A percentile compares a stretch with the other conserved stretches of the same genome.
These are phyloP conservation scores for Channa argus DNA, from an alignment of 2,113 vertebrate species.

Conservation along the genomic window DNA sequence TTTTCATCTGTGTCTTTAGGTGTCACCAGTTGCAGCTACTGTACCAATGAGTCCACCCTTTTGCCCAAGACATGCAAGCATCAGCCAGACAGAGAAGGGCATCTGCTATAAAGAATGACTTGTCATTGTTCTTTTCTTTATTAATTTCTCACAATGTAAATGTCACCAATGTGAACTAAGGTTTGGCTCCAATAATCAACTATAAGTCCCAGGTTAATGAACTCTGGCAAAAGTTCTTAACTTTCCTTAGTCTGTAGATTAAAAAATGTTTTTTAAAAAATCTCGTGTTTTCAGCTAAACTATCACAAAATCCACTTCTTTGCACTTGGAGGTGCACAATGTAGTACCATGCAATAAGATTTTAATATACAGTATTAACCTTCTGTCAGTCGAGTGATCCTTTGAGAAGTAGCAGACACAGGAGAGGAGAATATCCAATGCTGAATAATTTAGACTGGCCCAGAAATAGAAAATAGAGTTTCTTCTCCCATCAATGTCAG, in stretches of 20 bases:
- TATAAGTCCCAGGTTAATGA: too few species aligned
- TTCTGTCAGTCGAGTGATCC: not conserved
- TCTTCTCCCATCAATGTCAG: constrained; percentile 8
- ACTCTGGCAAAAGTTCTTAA: too few species aligned
- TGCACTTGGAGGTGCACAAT: not conserved
- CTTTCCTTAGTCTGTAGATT: not conserved
- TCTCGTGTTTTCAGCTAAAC: not conserved
- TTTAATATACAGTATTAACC: not conserved
- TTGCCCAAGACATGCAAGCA: not conserved
- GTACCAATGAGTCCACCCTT: not conserved
- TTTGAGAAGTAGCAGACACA: not conserved
- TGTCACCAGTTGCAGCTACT: constrained; percentile 1
- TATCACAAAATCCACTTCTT: too few species aligned
- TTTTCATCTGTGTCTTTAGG: constrained; percentile 32
- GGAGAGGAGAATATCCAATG: not conserved
- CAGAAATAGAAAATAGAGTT: constrained; percentile 18
- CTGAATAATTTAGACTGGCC: constrained; percentile 14
- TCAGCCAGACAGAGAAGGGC: not conserved
- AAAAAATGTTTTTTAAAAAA: not conserved
- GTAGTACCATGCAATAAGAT: not conserved
- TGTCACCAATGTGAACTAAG: not conserved
- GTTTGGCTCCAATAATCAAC: too few species aligned
- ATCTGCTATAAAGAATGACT: not conserved
- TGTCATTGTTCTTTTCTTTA: too few species aligned
- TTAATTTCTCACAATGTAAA: not conserved